phyloP scores from a whole-genome alignment of 2,888 invertebrate genomes.

The Sarcophaga rosellei region DNA sequence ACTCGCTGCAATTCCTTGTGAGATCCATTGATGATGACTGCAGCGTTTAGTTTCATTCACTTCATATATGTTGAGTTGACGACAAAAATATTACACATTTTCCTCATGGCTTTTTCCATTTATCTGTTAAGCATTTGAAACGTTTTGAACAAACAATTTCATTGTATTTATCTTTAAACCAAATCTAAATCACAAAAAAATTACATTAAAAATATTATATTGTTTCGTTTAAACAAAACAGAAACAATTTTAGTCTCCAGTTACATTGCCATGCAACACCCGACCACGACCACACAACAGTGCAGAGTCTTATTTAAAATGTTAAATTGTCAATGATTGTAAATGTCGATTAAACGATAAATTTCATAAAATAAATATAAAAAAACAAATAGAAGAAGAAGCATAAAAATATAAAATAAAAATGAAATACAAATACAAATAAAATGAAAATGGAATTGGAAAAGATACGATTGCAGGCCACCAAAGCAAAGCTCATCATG shows the following conservation, averaged over 20 bases:
- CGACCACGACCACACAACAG: constrained; percentile 33
- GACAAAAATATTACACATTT: no score
- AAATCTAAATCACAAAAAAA: constrained; percentile 50
- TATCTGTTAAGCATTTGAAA: no score
- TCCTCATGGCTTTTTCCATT: no score
- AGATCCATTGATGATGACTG: no score
- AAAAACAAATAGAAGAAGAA: constrained; percentile 48
- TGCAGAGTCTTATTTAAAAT: constrained; percentile 61
- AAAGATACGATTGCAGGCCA: constrained; percentile 31
- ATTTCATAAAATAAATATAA: constrained; percentile 60
- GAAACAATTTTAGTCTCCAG: constrained; percentile 46
- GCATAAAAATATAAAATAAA: not conserved
- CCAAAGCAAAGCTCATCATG: constrained; percentile 4
- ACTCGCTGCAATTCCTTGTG: no score
- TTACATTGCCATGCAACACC: constrained; percentile 31
- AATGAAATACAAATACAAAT: not conserved
- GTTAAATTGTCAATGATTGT: constrained; percentile 68
- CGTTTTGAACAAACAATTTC: constrained; percentile 12
- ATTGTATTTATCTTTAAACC: constrained; percentile 51
- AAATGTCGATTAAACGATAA: constrained; percentile 66
- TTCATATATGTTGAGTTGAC: no score
- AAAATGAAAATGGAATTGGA: constrained; percentile 27
- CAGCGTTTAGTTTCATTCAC: no score
- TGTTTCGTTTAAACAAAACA: constrained; percentile 21
- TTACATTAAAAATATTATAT: constrained; percentile 37